These are phyloP conservation scores for Myripristis murdjan DNA, from an alignment of 2,797 vertebrate genomes.

Conservation along the genomic window DNA sequence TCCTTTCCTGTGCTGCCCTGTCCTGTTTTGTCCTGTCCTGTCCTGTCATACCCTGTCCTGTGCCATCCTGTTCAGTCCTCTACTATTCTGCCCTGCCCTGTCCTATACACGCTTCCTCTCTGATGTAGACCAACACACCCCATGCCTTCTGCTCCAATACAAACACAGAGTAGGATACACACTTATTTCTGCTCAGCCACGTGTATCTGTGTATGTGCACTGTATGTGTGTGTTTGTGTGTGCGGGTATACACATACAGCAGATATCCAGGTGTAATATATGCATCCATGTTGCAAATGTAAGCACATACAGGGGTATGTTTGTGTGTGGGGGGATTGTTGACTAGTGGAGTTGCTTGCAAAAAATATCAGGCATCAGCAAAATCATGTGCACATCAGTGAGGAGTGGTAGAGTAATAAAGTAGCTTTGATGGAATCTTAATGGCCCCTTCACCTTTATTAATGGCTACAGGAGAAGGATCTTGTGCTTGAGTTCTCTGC, in stretches of 20 bases:
- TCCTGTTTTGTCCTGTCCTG: too few relatives aligned
- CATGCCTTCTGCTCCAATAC: slow-evolving; percentile 7
- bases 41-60: too few relatives aligned
- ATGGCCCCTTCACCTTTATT: slow-evolving; percentile 82
- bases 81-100: slow-evolving; percentile 10
- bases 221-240: slow-evolving; percentile 9
- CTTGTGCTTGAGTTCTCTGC: slow-evolving; percentile 45
- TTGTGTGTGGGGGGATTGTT: slow-evolving; percentile 33
- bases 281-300: slow-evolving; percentile 2
- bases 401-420: slow-evolving; percentile 71
- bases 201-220: not conserved
- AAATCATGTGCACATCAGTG: slow-evolving; percentile 66
- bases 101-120: slow-evolving; percentile 34
- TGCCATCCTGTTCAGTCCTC: too few relatives aligned
- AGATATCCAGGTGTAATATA: not conserved
- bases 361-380: slow-evolving; percentile 53
- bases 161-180: slow-evolving; percentile 20
- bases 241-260: not conserved
- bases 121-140: slow-evolving; percentile 31
- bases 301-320: slow-evolving; percentile 4
- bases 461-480: slow-evolving; percentile 65
- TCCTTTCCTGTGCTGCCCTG: too few relatives aligned
- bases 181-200: slow-evolving; percentile 8
- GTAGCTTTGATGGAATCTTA: slow-evolving; percentile 81
- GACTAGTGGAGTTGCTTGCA: slow-evolving; percentile 32